Evolutionary conservation across 2,797 vertebrate genomes (phyloP).

Genomic region (Ispidina picta): DNA sequence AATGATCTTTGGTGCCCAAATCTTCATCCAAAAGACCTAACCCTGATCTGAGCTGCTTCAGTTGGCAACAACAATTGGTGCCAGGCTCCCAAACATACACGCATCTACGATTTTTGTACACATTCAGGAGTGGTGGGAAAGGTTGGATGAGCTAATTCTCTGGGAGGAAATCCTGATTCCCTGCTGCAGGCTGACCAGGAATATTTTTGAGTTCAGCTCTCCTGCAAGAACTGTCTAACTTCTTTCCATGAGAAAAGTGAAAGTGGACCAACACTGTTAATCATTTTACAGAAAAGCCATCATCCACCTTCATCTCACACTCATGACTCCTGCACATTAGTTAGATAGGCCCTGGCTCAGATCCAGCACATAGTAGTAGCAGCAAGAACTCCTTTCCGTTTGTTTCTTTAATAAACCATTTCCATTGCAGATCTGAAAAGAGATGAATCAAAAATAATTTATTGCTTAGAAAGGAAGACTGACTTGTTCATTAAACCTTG

Average conservation of each 20-base stretch:
- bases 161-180: neutral
- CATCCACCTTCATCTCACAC: neutral
- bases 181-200: neutral
- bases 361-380: neutral
- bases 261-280: neutral
- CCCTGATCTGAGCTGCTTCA: conserved; percentile 3
- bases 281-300: neutral
- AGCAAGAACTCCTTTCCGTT: neutral
- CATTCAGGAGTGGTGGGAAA: neutral
- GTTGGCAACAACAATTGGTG: neutral
- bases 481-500: conserved; percentile 61
- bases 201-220: neutral
- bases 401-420: conserved; percentile 55
- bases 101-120: neutral
- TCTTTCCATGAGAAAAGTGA: neutral
- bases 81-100: neutral
- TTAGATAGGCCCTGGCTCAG: neutral
- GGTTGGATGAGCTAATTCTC: neutral
- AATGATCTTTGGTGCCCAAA: neutral
- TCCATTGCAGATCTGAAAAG: conserved; percentile 55
- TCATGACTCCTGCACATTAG: neutral
- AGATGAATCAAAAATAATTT: conserved; percentile 64
- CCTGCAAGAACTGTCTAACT: neutral
- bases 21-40: neutral
- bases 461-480: conserved; percentile 66